Evolutionary conservation across 2,888 invertebrate genomes (phyloP), one percentile per base, ranked within the genome.

Genomic region (Metacarcinus magister): DNA sequence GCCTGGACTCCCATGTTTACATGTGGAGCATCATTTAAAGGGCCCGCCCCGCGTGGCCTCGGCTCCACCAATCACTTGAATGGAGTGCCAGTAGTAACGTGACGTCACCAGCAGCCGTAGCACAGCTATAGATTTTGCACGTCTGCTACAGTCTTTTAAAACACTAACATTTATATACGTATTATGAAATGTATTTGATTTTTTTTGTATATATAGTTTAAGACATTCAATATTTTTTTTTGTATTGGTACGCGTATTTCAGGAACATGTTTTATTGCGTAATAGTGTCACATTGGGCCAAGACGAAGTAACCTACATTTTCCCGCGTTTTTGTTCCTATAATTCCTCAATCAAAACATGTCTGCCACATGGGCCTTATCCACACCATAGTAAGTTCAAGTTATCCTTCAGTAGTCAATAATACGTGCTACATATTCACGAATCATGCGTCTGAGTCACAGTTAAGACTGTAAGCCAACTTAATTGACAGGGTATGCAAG

Each of bases 261-360:
- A 82, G 2, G 5, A 28, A 13, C 8, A 43, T 23, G 10, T 13
- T 54, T 39, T 93, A n/a, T 48, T 23, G 28, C 7, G 32, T 89
- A 54, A 10, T 39, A 75, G 32, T 32, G 43, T 43, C 13, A 4
- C 16, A 82, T n/a, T 60, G 94, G 46, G 94, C 93, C 89, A 96
- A 95, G 95, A 96, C 96, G 96, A 91, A 95, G 95, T 96, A 96
- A 96, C 96, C 96, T 96, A 95, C 91, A 96, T 96, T 96, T 96
- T 95, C 96, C 96, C 96, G 96, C 96, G 96, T 96, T 96, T 96
- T 96, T 96, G 96, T 96, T 95, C 96, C 96, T 93, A 95, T 91
- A 96, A 95, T 96, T 95, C 93, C 92, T 93, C 91, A 96, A 96
- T 96, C 96, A 96, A 96, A 96, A 96, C 96, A 96, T 96, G 96